These are phyloP conservation scores for Craterocephalus amniculus DNA, from an alignment of 2,797 vertebrate genomes.

Conservation along the genomic window DNA sequence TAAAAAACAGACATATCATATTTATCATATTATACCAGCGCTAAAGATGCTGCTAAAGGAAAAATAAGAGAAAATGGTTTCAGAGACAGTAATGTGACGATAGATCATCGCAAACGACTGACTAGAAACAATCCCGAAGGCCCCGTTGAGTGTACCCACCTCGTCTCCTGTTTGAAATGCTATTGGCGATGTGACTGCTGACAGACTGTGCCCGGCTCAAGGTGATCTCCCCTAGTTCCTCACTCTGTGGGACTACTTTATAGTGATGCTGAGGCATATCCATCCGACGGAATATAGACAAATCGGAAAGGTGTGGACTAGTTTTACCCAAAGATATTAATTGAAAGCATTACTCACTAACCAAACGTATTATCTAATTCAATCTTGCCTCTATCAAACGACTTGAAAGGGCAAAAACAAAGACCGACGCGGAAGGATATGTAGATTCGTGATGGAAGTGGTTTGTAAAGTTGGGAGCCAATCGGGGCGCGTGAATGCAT, in stretches of 20 bases:
- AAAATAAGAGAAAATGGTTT: neutral
- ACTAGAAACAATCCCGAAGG: neutral
- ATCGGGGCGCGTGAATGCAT: conserved; percentile 47
- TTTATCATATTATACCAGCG: conserved; percentile 6
- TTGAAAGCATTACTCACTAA: fast-evolving
- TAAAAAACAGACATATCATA: neutral
- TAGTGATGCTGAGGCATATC: conserved; percentile 65
- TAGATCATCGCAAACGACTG: fast-evolving
- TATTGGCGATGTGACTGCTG: conserved; percentile 45
- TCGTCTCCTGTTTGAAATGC: conserved; percentile 16
- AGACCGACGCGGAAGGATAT: conserved; percentile 68
- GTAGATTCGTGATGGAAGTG: conserved; percentile 19
- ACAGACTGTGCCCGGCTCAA: conserved; percentile 63
- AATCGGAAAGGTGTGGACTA: fast-evolving
- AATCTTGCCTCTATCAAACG: fast-evolving
- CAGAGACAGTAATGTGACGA: neutral
- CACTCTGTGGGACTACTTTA: conserved; percentile 76
- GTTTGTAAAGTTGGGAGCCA: conserved; percentile 56
- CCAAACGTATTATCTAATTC: fast-evolving
- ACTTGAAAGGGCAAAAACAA: neutral
- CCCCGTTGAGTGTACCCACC: conserved; percentile 55
- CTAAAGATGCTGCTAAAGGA: conserved; percentile 6
- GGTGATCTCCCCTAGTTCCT: conserved; percentile 71
- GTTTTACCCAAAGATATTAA: fast-evolving
- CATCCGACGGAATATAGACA: conserved; percentile 63